Percentiles rank a stretch among this genome's conserved stretches.
These are phyloP conservation scores for Biston betularia DNA, from an alignment of 2,888 invertebrate genomes.

Conservation along the genomic window DNA sequence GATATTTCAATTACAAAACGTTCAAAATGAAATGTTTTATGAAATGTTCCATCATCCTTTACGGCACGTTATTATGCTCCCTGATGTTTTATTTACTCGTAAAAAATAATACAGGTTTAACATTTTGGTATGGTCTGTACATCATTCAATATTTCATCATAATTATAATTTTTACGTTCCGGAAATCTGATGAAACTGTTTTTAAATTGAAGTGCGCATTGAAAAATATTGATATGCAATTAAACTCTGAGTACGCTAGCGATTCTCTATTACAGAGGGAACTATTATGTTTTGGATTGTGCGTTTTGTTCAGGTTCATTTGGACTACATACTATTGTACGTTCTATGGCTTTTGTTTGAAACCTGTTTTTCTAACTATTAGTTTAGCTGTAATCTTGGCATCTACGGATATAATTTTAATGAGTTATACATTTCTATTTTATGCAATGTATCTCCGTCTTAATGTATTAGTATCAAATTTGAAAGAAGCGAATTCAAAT, in stretches of 20 bases:
- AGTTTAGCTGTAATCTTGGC: neutral
- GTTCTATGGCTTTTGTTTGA: neutral
- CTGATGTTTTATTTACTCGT: neutral
- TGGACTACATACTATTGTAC: neutral
- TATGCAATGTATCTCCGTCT: neutral
- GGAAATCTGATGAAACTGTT: neutral
- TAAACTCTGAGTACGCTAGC: neutral
- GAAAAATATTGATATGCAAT: neutral
- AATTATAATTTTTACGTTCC: neutral
- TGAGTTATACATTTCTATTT: neutral
- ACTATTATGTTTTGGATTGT: neutral
- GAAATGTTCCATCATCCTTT: neutral
- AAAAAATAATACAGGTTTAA: neutral
- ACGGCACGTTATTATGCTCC: neutral
- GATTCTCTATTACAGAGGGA: neutral
- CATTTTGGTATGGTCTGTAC: neutral
- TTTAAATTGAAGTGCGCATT: neutral
- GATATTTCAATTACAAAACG: neutral
- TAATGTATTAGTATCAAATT: neutral
- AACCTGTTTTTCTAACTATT: neutral
- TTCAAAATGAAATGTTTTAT: neutral
- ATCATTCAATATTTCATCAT: neutral
- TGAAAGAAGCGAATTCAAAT: neutral
- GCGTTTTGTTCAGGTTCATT: neutral
- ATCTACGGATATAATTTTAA: neutral